These are phyloP conservation scores for Nowickia ferox DNA, from an alignment of 2,888 invertebrate genomes.

Conservation along the genomic window DNA sequence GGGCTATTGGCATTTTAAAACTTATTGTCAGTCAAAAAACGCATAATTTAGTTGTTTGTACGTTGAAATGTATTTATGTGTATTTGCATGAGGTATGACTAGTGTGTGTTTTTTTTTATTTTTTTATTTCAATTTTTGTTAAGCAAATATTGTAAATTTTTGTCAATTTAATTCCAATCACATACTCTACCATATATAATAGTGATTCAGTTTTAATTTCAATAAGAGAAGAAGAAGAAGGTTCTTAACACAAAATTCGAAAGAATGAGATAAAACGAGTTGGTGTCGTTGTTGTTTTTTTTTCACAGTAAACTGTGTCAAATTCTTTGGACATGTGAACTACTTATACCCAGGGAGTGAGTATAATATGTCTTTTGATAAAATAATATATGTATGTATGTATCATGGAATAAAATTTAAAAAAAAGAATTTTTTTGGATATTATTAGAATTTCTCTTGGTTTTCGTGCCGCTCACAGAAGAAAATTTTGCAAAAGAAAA, in stretches of 20 bases:
- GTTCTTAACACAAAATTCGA: constrained; percentile 45
- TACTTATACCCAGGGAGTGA: constrained; percentile 21
- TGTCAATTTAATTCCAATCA: constrained; percentile 68
- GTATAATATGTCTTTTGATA: constrained; percentile 1
- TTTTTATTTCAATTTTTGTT: constrained; percentile 50
- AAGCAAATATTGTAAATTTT: constrained; percentile 55
- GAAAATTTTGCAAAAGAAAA: constrained; percentile 42
- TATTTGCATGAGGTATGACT: constrained; percentile 11
- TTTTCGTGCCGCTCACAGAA: background rate
- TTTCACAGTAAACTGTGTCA: constrained; percentile 54
- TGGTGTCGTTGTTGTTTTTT: background rate
- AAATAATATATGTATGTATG: background rate
- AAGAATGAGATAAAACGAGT: constrained; percentile 47
- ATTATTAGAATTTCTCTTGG: constrained; percentile 52
- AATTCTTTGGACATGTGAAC: constrained; percentile 43
- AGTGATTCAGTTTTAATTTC: constrained; percentile 63
- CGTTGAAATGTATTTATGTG: constrained; percentile 5
- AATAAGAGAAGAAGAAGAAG: constrained; percentile 15
- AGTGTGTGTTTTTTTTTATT: background rate
- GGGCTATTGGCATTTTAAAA: constrained; percentile 60
- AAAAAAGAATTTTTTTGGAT: constrained; percentile 9
- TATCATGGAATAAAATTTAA: constrained; percentile 49
- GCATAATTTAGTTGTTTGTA: constrained; percentile 48
- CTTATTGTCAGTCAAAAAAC: constrained; percentile 65
- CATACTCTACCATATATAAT: constrained; percentile 48